Conservation (phyloP, 1,140 invertebrate genomes). For the Coptotermes formosanus region DNA sequence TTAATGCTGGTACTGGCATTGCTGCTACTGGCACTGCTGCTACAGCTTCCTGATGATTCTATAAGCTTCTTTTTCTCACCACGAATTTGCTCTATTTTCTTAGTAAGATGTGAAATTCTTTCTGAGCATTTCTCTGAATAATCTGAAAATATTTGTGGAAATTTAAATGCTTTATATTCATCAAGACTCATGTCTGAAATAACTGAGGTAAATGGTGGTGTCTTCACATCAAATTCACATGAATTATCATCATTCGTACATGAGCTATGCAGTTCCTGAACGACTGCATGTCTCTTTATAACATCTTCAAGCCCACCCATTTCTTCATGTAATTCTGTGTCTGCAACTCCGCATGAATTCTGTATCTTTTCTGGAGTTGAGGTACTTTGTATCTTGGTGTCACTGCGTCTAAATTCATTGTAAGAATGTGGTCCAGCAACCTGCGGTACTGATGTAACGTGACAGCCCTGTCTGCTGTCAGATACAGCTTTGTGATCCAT, state of each 20-base stretch:
- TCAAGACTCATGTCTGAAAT: conserved; percentile 1
- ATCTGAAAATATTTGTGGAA: neutral
- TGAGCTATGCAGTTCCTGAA: neutral
- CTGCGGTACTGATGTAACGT: too few relatives aligned
- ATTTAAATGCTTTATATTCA: neutral
- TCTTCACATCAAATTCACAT: neutral
- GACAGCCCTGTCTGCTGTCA: too few relatives aligned
- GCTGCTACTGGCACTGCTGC: neutral
- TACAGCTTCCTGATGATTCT: neutral
- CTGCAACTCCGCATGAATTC: too few relatives aligned
- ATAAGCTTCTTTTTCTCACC: neutral
- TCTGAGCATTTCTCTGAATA: conserved; percentile 3
- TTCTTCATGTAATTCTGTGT: too few relatives aligned
- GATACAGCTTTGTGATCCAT: too few relatives aligned
- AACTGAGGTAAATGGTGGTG: neutral
- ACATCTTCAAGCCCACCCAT: neutral
- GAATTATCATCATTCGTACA: neutral
- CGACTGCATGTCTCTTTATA: neutral
- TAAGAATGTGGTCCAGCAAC: neutral
- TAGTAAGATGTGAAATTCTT: neutral
- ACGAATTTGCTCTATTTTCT: neutral
- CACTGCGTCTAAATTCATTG: neutral
- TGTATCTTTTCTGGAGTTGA: neutral
- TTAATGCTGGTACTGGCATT: neutral
- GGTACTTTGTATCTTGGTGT: neutral